Conservation (phyloP, 2,113 vertebrate genomes). For the Sphyrna mokarran region DNA sequence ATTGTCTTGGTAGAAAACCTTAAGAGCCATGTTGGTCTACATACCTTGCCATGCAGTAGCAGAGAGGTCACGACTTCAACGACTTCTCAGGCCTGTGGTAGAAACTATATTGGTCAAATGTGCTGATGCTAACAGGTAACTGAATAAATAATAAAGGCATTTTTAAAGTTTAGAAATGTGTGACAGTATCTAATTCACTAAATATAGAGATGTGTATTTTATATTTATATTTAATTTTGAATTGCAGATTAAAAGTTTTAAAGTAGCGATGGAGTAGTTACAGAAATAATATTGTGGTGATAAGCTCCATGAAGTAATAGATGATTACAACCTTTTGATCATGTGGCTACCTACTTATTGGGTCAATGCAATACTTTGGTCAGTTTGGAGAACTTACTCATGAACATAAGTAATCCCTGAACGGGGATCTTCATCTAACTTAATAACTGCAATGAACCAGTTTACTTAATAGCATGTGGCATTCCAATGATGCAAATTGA, state of each 20-base stretch:
- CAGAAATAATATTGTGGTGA: not conserved
- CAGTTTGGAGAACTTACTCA: not conserved
- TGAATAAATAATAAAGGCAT: not conserved
- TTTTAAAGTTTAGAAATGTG: not conserved
- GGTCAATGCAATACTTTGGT: not conserved
- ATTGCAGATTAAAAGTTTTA: not conserved
- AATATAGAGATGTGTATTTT: not conserved
- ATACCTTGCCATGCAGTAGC: slow-evolving; percentile 71
- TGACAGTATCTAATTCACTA: not conserved
- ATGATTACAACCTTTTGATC: not conserved
- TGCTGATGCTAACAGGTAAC: slow-evolving; percentile 80
- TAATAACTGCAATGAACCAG: no score
- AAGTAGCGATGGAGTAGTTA: not conserved
- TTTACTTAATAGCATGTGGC: no score
- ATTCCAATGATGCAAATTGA: not conserved
- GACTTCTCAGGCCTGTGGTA: slow-evolving; percentile 76
- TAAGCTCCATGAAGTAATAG: not conserved
- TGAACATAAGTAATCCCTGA: not conserved
- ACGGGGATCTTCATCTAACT: not conserved
- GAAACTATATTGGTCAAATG: slow-evolving; percentile 83
- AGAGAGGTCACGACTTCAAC: slow-evolving; percentile 72
- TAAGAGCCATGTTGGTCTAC: slow-evolving; percentile 85
- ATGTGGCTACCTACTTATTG: not conserved
- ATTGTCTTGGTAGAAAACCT: slow-evolving; percentile 65
- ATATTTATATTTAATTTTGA: not conserved